phyloP scores from a whole-genome alignment of 2,888 invertebrate genomes.

The Caenorhabditis japonica region DNA sequence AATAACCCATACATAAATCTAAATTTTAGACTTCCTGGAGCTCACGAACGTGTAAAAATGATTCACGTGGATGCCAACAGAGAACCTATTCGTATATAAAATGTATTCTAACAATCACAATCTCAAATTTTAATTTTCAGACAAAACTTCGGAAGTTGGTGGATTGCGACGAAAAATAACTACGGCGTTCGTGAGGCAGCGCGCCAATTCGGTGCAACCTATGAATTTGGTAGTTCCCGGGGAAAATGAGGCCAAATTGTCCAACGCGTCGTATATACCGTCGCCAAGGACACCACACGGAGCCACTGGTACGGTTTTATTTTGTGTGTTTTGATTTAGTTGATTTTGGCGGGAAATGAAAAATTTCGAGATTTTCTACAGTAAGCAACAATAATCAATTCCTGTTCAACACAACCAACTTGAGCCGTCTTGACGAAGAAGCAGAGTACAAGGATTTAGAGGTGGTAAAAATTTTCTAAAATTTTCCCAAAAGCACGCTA shows the following conservation, averaged over 20 bases:
- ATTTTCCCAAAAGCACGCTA: not conserved
- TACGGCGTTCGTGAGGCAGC: not conserved
- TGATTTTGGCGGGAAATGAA: too few relatives aligned
- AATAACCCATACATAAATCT: not conserved
- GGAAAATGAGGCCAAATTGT: not conserved
- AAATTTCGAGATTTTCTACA: not conserved
- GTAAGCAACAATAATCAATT: not conserved
- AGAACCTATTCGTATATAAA: constrained; percentile 11
- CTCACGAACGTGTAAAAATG: constrained; percentile 23
- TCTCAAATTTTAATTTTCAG: constrained; percentile 5
- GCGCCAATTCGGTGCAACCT: constrained; percentile 16
- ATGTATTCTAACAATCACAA: not conserved
- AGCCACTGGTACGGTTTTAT: too few relatives aligned
- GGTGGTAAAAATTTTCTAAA: too few relatives aligned
- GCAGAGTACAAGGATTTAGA: constrained; percentile 2
- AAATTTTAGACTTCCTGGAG: constrained; percentile 18
- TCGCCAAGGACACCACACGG: too few relatives aligned
- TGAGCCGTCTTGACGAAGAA: constrained; percentile 9
- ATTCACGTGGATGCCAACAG: constrained; percentile 13
- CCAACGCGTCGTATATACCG: too few relatives aligned
- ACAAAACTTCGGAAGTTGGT: constrained; percentile 10
- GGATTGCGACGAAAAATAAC: constrained; percentile 17
- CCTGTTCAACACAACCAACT: not conserved
- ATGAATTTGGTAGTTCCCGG: not conserved
- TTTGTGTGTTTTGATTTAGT: too few relatives aligned